Evolutionary conservation across 2,888 invertebrate species (phyloP).

Genomic region (Sesia bembeciformis): DNA sequence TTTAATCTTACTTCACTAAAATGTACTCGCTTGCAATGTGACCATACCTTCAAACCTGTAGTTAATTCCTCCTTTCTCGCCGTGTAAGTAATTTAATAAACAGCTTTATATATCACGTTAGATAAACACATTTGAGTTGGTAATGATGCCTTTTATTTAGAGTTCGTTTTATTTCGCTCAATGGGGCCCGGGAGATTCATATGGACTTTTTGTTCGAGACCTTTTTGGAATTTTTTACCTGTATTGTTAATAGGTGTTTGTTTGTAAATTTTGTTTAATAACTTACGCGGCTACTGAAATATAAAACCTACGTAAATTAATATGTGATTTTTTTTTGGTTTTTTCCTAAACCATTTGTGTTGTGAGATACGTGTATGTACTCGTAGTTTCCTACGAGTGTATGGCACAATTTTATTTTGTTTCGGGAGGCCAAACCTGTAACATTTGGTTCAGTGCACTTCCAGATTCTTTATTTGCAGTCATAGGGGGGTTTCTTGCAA

Average conservation of each 20-base stretch:
- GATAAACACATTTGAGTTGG: conserved; percentile 28
- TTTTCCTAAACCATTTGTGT: too few relatives aligned
- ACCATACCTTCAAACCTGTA: conserved; percentile 1
- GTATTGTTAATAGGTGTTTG: background rate
- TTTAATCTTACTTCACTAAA: too few relatives aligned
- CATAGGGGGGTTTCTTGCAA: too few relatives aligned
- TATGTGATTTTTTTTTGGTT: too few relatives aligned
- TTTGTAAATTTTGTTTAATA: background rate
- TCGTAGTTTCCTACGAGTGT: too few relatives aligned
- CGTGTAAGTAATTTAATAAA: conserved; percentile 17
- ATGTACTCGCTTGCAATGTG: background rate
- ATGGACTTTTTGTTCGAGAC: conserved; percentile 19
- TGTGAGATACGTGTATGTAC: too few relatives aligned
- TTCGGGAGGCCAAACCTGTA: too few relatives aligned
- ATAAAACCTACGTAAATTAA: too few relatives aligned
- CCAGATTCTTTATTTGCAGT: too few relatives aligned
- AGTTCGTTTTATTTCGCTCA: conserved; percentile 21
- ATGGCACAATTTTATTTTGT: too few relatives aligned
- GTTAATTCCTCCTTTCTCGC: conserved; percentile 16
- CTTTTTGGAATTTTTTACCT: background rate
- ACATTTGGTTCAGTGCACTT: too few relatives aligned
- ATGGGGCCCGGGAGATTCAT: conserved; percentile 19
- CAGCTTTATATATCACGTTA: conserved; percentile 24
- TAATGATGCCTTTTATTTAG: conserved; percentile 16
- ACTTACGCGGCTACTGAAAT: too few relatives aligned